phyloP scores from a whole-genome alignment of 2,797 vertebrate species.

The Atherinosoma microstoma region DNA sequence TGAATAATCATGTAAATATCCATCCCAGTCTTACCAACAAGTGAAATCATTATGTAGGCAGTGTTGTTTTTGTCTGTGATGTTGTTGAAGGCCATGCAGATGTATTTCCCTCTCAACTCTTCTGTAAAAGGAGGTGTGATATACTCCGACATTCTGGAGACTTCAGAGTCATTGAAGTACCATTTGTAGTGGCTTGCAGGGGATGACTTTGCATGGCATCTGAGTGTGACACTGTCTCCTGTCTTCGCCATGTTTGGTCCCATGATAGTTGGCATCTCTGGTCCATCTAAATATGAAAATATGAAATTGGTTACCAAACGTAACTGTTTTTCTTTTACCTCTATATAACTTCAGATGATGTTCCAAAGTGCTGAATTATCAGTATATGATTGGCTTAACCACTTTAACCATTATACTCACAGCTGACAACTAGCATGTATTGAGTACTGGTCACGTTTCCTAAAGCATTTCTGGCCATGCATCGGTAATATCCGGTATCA shows the following conservation, averaged over 20 bases:
- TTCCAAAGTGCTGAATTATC: no score
- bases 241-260: not conserved
- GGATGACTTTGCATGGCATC: slow-evolving; percentile 56
- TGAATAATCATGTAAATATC: not conserved
- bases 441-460: slow-evolving; percentile 47
- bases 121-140: slow-evolving; percentile 38
- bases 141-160: slow-evolving; percentile 50
- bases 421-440: slow-evolving; percentile 62
- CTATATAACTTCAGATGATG: no score
- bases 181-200: slow-evolving; percentile 63
- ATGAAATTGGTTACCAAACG: no score
- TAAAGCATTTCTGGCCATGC: slow-evolving; percentile 50
- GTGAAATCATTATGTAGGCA: slow-evolving; percentile 29
- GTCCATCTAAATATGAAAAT: no score
- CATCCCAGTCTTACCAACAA: slow-evolving; percentile 55
- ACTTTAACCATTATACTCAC: slow-evolving; percentile 64
- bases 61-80: slow-evolving; percentile 60
- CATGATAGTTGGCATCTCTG: no score
- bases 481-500: slow-evolving; percentile 66
- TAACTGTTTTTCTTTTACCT: no score
- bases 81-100: slow-evolving; percentile 67
- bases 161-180: slow-evolving; percentile 40
- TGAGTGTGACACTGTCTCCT: slow-evolving; percentile 40
- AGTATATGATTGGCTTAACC: no score
- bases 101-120: slow-evolving; percentile 48